A percentile compares a stretch with the other conserved stretches of the same genome.
Conservation (phyloP, 2,113 vertebrate genomes). For the Myocastor coypus region DNA sequence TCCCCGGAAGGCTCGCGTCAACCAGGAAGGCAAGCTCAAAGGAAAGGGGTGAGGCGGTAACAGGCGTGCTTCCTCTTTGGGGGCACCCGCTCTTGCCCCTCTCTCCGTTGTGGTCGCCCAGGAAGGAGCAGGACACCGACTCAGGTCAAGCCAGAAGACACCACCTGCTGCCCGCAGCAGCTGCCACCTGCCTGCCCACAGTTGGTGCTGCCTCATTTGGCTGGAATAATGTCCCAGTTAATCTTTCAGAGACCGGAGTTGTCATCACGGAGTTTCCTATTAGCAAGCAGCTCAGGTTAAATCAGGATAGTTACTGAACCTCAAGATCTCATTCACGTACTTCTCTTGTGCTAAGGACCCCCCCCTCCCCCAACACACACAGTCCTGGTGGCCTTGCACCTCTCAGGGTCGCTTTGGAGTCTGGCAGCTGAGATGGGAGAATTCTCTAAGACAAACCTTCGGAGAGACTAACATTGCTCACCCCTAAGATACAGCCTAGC, state of each 20-base stretch:
- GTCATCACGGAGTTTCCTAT: constrained; percentile 18
- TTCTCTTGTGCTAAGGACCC: not conserved
- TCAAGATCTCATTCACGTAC: not conserved
- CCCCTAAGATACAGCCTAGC: not conserved
- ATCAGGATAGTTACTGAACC: constrained; percentile 34
- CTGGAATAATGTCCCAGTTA: not conserved
- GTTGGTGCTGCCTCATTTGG: constrained; percentile 50
- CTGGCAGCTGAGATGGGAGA: not conserved
- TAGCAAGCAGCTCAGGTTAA: constrained; percentile 57
- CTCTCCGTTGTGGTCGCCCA: not conserved
- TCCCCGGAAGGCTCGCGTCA: not conserved
- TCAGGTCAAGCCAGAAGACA: not conserved
- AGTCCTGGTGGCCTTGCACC: not conserved
- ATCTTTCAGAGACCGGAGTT: constrained; percentile 42
- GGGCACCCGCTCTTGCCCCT: not conserved
- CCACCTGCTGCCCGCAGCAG: constrained; percentile 45
- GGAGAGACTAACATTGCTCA: not conserved
- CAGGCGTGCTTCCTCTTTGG: not conserved
- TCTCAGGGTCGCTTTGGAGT: not conserved
- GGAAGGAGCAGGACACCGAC: not conserved
- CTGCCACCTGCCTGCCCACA: not conserved
- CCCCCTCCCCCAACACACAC: no score
- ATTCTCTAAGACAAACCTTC: not conserved
- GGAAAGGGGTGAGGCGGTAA: not conserved
- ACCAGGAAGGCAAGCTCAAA: not conserved